These are phyloP conservation scores for Emmelina monodactyla DNA, from an alignment of 2,888 invertebrate species.

Conservation along the genomic window DNA sequence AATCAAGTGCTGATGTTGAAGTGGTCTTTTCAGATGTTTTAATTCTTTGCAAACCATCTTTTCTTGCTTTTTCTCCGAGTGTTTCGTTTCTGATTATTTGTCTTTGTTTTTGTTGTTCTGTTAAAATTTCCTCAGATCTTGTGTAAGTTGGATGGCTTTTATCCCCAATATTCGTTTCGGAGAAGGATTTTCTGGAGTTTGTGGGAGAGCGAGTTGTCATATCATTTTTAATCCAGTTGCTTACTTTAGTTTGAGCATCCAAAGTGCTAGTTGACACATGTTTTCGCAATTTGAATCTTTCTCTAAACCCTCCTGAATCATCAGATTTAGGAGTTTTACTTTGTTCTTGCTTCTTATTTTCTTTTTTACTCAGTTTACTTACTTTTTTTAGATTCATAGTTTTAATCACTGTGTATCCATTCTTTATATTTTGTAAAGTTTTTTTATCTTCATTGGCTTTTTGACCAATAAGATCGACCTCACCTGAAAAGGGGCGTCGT, in stretches of 20 bases:
- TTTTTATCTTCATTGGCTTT: conserved; percentile 53
- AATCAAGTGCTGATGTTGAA: conserved; percentile 52
- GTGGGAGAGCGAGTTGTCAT: conserved; percentile 76
- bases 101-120: conserved; percentile 33
- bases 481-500: conserved; percentile 57
- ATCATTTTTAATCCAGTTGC: conserved; percentile 86
- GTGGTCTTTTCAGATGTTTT: conserved; percentile 56
- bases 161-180: conserved; percentile 38
- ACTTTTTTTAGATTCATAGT: conserved; percentile 62
- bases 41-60: conserved; percentile 22
- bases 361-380: conserved; percentile 57
- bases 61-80: conserved; percentile 26
- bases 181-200: conserved; percentile 64
- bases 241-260: conserved; percentile 85
- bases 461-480: conserved; percentile 56
- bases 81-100: conserved; percentile 28
- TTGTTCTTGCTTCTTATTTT: conserved; percentile 59
- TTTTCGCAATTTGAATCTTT: conserved; percentile 70
- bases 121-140: conserved; percentile 51
- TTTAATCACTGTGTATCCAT: conserved; percentile 67
- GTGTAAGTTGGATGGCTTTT: conserved; percentile 34
- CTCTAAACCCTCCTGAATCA: conserved; percentile 64
- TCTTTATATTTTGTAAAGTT: conserved; percentile 49
- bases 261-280: conserved; percentile 82
- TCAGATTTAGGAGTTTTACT: conserved; percentile 66